phyloP scores from a whole-genome alignment of 2,113 vertebrate species.

The Clarias macrocephalus region DNA sequence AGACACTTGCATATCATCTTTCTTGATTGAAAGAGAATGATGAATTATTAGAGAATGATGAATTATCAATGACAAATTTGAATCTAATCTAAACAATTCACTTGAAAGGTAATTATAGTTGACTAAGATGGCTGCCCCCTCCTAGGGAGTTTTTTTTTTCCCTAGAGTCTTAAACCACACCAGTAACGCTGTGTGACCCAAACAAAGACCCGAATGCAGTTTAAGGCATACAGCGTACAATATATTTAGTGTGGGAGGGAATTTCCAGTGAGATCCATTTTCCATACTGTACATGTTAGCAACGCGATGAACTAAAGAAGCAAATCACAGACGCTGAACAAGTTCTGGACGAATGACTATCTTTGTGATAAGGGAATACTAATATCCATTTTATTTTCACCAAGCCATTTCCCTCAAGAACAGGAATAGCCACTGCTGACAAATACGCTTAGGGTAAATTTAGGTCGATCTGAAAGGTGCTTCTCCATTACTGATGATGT shows the following conservation, averaged over 20 bases:
- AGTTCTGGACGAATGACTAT: neutral
- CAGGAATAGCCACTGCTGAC: neutral
- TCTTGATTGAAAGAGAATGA: neutral
- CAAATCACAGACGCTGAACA: neutral
- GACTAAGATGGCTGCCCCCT: neutral
- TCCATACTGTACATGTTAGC: neutral
- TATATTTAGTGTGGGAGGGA: neutral
- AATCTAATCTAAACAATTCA: neutral
- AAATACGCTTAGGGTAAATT: constrained; percentile 1
- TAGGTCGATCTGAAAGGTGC: neutral
- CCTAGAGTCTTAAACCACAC: neutral
- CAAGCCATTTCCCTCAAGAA: neutral
- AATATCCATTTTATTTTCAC: neutral
- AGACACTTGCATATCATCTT: neutral
- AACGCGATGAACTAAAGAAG: neutral
- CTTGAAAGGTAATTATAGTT: neutral
- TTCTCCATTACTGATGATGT: constrained; percentile 14
- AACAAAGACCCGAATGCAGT: neutral
- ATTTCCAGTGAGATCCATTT: neutral
- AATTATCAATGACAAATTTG: neutral
- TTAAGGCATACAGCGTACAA: neutral
- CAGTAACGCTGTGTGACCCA: neutral
- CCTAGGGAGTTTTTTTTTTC: neutral
- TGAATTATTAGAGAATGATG: neutral
- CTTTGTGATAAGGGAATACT: neutral